A percentile compares a stretch with the other conserved stretches of the same genome.
phyloP scores from a whole-genome alignment of 2,888 invertebrate genomes.

The Agrotis exclamationis region DNA sequence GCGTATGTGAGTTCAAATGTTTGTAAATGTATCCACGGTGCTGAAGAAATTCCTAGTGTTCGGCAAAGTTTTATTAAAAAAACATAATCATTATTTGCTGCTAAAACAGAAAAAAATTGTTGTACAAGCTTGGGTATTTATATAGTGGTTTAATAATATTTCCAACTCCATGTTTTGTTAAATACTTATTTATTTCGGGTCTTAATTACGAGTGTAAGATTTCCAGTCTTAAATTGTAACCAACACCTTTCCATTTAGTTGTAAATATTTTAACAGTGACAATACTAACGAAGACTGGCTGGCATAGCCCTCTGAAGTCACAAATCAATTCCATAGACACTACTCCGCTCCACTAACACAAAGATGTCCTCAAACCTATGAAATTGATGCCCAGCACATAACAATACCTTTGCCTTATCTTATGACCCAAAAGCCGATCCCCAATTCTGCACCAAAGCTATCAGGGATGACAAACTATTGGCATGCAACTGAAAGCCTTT shows the following conservation, averaged over 20 bases:
- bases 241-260: not conserved
- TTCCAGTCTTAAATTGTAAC: not conserved
- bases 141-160: no score
- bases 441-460: conserved; percentile 8
- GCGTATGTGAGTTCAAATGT: no score
- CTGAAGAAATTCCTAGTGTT: no score
- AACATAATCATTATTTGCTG: conserved; percentile 1
- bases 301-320: no score
- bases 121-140: no score
- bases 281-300: not conserved
- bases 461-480: conserved; percentile 3
- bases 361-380: not conserved
- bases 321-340: not conserved
- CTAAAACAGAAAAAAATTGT: conserved; percentile 4
- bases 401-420: conserved; percentile 31
- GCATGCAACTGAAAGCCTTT: no score
- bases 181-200: no score
- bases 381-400: conserved; percentile 12
- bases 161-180: no score
- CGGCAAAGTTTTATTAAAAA: no score
- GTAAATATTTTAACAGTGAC: not conserved
- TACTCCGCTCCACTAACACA: not conserved
- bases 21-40: no score
- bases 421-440: conserved; percentile 26
- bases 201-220: no score